Conservation (phyloP, 2,113 vertebrate genomes). For the Paradoxurus hermaphroditus region DNA sequence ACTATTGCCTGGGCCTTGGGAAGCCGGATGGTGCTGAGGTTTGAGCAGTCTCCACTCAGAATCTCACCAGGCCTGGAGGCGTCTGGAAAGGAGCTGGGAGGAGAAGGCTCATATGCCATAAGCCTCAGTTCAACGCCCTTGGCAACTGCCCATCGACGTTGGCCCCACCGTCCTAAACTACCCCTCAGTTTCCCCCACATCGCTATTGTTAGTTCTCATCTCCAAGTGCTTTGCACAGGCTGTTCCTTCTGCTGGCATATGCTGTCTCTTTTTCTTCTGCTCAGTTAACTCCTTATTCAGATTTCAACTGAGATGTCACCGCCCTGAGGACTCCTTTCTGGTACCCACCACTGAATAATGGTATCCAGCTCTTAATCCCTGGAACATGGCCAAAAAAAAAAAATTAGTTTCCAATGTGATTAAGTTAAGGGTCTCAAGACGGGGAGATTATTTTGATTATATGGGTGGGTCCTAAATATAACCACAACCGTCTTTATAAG, state of each 20-base stretch:
- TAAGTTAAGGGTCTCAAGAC: not conserved
- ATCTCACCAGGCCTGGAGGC: not conserved
- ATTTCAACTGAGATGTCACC: not conserved
- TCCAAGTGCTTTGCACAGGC: not conserved
- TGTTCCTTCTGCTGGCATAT: not conserved
- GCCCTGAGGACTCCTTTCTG: not conserved
- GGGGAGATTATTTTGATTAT: not conserved
- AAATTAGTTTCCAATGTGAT: not conserved
- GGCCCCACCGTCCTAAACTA: not conserved
- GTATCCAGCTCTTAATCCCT: not conserved
- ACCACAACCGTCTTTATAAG: constrained; percentile 1
- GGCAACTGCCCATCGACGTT: not conserved
- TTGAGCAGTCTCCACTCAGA: not conserved
- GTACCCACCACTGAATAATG: not conserved
- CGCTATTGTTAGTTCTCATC: not conserved
- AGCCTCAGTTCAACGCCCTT: not conserved
- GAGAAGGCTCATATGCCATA: not conserved
- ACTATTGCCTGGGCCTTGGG: not conserved
- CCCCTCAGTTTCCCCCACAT: not conserved
- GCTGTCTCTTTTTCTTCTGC: not conserved
- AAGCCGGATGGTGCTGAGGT: not conserved
- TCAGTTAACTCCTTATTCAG: not conserved
- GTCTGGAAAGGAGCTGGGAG: not conserved
- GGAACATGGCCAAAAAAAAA: not conserved
- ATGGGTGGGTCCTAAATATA: not conserved